Conservation (phyloP, 2,797 vertebrate species). For the Paratrypauchen microcephalus region DNA sequence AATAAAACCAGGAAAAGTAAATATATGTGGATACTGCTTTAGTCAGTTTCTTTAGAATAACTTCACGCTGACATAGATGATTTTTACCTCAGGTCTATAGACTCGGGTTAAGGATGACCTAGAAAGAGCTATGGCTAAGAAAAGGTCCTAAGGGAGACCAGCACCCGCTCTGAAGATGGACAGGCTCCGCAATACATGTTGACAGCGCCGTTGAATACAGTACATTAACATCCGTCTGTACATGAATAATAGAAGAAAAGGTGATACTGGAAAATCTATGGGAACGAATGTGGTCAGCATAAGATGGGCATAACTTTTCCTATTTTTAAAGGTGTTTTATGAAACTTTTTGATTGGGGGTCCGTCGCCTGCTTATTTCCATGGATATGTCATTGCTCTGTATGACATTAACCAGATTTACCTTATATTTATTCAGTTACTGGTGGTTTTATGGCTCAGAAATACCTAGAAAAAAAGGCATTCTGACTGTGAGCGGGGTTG, state of each 20-base stretch:
- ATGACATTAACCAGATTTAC: too few species aligned
- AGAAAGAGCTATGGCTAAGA: slow-evolving; percentile 6
- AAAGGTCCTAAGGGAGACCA: slow-evolving; percentile 3
- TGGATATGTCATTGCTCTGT: too few species aligned
- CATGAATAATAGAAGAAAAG: neutral
- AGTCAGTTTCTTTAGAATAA: neutral
- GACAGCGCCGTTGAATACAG: neutral
- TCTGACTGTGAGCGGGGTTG: too few species aligned
- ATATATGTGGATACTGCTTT: neutral
- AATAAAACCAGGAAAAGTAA: neutral
- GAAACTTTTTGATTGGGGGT: too few species aligned
- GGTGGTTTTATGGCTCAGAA: too few species aligned
- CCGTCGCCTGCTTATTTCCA: too few species aligned
- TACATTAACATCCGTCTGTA: neutral
- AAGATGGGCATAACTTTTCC: neutral
- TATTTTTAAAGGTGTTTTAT: neutral
- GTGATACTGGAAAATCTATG: slow-evolving; percentile 1
- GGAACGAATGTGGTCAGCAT: neutral
- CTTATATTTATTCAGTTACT: too few species aligned
- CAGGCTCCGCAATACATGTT: neutral
- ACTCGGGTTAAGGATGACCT: neutral
- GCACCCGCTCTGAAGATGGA: neutral
- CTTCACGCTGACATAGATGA: neutral
- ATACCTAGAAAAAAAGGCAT: too few species aligned
- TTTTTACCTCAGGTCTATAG: neutral